Base-by-base conservation (phyloP, 2,113 vertebrate genomes). In the Ibidorhyncha struthersii region DNA sequence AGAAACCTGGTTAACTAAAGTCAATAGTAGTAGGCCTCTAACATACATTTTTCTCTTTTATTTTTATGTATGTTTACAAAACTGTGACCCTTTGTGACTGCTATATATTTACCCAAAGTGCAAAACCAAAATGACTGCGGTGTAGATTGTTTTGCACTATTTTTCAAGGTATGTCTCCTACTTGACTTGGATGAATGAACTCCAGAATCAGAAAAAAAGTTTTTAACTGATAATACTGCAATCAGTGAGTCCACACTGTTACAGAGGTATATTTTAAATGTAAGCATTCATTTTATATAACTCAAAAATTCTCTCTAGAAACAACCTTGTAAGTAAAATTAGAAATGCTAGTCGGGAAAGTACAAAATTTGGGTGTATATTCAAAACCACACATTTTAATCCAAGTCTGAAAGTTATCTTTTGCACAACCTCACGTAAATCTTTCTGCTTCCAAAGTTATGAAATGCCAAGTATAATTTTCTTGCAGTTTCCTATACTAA, bases 241-340 rank as follows among this genome's bases (percentile, higher is more conserved):
- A 56, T 62, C 23, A 23, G 25, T 16, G n/a, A 59, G 56, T 0
- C 0, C 26, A 23, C 8, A 45, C 17, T 71, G 5, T 17, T 45
- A 61, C 3, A 43, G 29, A 82, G 12, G 4, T 50, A 2, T 30
- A 71, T 66, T 84, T 90, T 56, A 92, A 82, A 86, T 53, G 34
- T 10, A 89, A 50, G 17, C 25, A 41, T 76, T 55, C 27, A 26
- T 81, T 41, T 73, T 27, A 43, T 1, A 2, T 10, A 89, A 84
- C 7, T 73, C 9, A 59, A 82, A 95, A 91, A 66, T 40, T 77
- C 38, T 65, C 59, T 47, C 32, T 38, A 83, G 40, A 85, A 43
- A 36, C 12, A 53, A 23, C 14, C 21, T 62, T 41, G 5, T 53
- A 82, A 59, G n/a, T 59, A 94, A 74, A 12, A 47, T n/a, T 36